Evolutionary conservation across 1,140 invertebrate species (phyloP).

Genomic region (Dendroctonus ponderosae): DNA sequence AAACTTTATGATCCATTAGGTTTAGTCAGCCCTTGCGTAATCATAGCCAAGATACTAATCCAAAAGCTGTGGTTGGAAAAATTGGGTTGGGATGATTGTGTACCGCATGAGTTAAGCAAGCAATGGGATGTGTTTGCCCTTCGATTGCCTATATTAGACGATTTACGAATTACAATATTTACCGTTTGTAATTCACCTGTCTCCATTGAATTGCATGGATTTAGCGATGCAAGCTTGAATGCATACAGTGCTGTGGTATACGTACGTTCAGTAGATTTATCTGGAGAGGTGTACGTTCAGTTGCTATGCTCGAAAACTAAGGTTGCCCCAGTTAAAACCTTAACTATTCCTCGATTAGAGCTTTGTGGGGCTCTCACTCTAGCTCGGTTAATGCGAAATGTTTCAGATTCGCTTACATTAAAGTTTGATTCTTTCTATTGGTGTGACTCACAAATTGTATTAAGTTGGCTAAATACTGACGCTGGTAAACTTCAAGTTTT

Average conservation of each 20-base stretch:
- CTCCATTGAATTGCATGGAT: constrained; percentile 39
- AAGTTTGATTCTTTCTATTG: not conserved
- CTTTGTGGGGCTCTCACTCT: constrained; percentile 26
- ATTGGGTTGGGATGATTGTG: constrained; percentile 22
- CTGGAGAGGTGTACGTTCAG: constrained; percentile 31
- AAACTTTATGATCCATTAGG: constrained; percentile 24
- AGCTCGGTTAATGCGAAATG: too few relatives aligned
- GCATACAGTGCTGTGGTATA: constrained; percentile 42
- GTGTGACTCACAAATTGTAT: constrained; percentile 3
- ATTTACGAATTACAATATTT: constrained; percentile 16
- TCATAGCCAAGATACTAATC: not conserved
- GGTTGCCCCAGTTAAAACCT: constrained; percentile 35
- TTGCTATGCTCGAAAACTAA: constrained; percentile 31
- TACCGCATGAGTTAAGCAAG: constrained; percentile 15
- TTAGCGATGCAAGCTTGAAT: constrained; percentile 44
- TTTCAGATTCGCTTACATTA: too few relatives aligned
- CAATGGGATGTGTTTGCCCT: constrained; percentile 19
- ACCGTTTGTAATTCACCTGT: not conserved
- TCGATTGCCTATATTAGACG: constrained; percentile 10
- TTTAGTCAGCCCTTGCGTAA: constrained; percentile 13
- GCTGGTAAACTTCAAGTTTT: not conserved
- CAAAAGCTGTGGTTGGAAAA: not conserved
- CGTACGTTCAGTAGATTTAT: constrained; percentile 12
- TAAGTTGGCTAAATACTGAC: too few relatives aligned
- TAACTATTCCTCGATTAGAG: constrained; percentile 41